Conservation (phyloP, 2,888 invertebrate species). For the Conomelus anceps region DNA sequence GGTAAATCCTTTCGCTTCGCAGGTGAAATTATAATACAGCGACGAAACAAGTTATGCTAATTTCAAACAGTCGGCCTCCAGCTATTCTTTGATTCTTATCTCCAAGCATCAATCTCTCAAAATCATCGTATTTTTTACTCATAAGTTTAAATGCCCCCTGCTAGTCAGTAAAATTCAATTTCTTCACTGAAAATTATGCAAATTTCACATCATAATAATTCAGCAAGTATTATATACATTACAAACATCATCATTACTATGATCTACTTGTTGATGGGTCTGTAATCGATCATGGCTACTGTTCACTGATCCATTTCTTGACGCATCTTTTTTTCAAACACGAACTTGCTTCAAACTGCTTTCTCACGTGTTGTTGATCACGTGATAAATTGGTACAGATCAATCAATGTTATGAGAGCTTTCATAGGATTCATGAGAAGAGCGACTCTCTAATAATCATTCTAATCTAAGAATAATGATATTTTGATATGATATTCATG, state of each 20-base stretch:
- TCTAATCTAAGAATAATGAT: no score
- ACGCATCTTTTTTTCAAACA: not conserved
- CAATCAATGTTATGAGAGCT: not conserved
- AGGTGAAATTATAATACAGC: not conserved
- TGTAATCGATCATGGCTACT: not conserved
- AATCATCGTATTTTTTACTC: not conserved
- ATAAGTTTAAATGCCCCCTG: not conserved
- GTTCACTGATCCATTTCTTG: not conserved
- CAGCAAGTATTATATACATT: no score
- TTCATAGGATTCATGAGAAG: not conserved
- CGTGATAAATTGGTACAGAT: not conserved
- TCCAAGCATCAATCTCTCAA: not conserved
- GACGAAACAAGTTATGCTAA: not conserved
- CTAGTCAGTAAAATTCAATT: not conserved
- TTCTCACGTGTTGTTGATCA: not conserved
- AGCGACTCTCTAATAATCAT: not conserved
- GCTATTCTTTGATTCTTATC: not conserved
- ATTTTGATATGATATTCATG: no score
- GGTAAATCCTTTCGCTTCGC: not conserved
- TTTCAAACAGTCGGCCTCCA: not conserved
- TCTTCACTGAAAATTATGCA: not conserved
- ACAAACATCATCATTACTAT: not conserved
- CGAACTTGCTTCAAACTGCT: not conserved
- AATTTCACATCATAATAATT: no score
- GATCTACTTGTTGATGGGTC: not conserved